Percentiles rank a stretch among this genome's conserved stretches.
phyloP scores from a whole-genome alignment of 2,797 vertebrate genomes.

The Macroramphosus scolopax region DNA sequence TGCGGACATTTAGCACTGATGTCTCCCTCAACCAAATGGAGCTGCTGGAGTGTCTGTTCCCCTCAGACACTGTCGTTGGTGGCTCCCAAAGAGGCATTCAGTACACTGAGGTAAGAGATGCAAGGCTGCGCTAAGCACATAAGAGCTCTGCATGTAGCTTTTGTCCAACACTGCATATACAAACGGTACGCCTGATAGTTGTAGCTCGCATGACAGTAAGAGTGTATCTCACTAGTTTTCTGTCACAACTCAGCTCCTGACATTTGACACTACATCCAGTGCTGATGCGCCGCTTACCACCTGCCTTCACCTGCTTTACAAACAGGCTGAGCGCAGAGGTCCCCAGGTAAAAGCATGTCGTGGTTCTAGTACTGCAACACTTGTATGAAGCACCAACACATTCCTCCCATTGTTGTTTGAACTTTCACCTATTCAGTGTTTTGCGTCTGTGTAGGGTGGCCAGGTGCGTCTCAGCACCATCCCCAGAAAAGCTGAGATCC shows the following conservation, averaged over 20 bases:
- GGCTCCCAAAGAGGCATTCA: constrained; percentile 86
- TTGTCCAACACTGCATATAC: constrained; percentile 10
- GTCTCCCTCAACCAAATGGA: constrained; percentile 88
- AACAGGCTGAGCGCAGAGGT: constrained; percentile 89
- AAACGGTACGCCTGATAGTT: constrained; percentile 7
- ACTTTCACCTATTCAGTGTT: not conserved
- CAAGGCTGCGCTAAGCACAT: constrained; percentile 15
- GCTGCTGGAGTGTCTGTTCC: constrained; percentile 93
- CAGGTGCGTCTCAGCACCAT: constrained; percentile 91
- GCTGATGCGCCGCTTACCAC: constrained; percentile 68
- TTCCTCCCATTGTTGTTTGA: not conserved
- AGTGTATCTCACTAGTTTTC: constrained; percentile 31
- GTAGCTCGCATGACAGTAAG: constrained; percentile 7
- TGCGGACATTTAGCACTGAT: constrained; percentile 86
- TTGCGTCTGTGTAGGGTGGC: constrained; percentile 77
- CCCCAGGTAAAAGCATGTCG: constrained; percentile 83
- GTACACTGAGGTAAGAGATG: constrained; percentile 92
- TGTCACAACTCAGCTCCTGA: constrained; percentile 85
- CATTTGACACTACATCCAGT: constrained; percentile 80
- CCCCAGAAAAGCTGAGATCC: constrained; percentile 93
- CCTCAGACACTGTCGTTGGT: constrained; percentile 79
- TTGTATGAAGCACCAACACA: constrained; percentile 2
- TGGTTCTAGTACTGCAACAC: constrained; percentile 10
- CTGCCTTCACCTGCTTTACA: constrained; percentile 95
- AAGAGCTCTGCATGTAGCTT: constrained; percentile 18